Conservation (phyloP, 2,888 invertebrate genomes). For the Noctua janthe region DNA sequence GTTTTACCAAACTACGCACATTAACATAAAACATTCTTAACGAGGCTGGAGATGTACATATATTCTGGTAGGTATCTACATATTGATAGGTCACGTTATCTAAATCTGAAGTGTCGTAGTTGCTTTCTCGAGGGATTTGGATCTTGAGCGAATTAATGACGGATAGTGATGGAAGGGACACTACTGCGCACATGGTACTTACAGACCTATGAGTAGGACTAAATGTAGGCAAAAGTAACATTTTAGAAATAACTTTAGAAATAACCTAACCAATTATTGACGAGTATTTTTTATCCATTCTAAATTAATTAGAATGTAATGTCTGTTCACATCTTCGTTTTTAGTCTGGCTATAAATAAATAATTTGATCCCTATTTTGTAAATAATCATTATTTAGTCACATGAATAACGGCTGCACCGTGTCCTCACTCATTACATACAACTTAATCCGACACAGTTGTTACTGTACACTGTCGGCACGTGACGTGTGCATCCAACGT, state of each 20-base stretch:
- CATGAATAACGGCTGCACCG: not conserved
- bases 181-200: not conserved
- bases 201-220: not conserved
- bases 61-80: too few species aligned
- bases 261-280: too few species aligned
- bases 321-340: not conserved
- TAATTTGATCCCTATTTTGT: not conserved
- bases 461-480: conserved; percentile 17
- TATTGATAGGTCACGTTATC: too few species aligned
- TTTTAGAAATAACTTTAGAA: too few species aligned
- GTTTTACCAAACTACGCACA: too few species aligned
- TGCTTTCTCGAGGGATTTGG: too few species aligned
- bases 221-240: not conserved
- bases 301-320: too few species aligned
- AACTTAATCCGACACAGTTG: conserved; percentile 17
- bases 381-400: not conserved
- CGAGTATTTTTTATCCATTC: not conserved
- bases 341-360: not conserved
- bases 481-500: conserved; percentile 12
- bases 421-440: conserved; percentile 13
- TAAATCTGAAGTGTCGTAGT: too few species aligned
- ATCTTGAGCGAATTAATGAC: not conserved
- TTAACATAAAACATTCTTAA: too few species aligned
- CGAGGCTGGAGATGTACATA: too few species aligned
- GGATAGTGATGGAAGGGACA: not conserved